Evolutionary conservation across 1,140 invertebrate species (phyloP).

Genomic region (Drosophila repleta): DNA sequence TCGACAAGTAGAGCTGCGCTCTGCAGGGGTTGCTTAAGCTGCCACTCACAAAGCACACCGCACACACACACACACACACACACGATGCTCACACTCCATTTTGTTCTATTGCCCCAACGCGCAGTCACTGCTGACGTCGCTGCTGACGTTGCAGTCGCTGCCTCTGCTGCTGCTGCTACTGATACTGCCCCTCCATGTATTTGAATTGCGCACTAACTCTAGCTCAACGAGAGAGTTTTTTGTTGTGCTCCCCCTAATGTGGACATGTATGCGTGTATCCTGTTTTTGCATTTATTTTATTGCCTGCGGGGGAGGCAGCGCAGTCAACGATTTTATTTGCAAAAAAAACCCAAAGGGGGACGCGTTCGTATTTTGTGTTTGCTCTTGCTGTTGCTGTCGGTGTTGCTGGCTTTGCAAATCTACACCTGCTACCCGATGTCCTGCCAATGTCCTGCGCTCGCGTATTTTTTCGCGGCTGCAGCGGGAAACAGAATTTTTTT

Average conservation of each 20-base stretch:
- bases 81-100: slow-evolving; percentile 59
- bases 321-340: slow-evolving; percentile 74
- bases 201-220: slow-evolving; percentile 83
- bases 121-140: slow-evolving; percentile 43
- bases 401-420: slow-evolving; percentile 61
- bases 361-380: slow-evolving; percentile 39
- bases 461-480: slow-evolving; percentile 81
- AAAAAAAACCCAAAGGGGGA: slow-evolving; percentile 44
- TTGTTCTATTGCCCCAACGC: slow-evolving; percentile 64
- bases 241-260: slow-evolving; percentile 19
- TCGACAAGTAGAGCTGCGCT: slow-evolving; percentile 5
- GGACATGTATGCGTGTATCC: slow-evolving; percentile 33
- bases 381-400: slow-evolving; percentile 15
- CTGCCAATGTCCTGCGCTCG: slow-evolving; percentile 62
- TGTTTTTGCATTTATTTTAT: slow-evolving; percentile 59
- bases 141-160: slow-evolving; percentile 11
- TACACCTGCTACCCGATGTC: slow-evolving; percentile 40
- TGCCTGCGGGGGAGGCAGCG: slow-evolving; percentile 58
- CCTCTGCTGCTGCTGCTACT: slow-evolving; percentile 23
- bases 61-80: slow-evolving; percentile 17
- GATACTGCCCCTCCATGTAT: slow-evolving; percentile 69
- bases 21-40: slow-evolving; percentile 29
- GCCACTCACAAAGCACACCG: slow-evolving; percentile 10
- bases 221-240: slow-evolving; percentile 60
- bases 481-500: slow-evolving; percentile 67